Conservation (phyloP, 1,140 invertebrate species). For the Eumaeus atala region DNA sequence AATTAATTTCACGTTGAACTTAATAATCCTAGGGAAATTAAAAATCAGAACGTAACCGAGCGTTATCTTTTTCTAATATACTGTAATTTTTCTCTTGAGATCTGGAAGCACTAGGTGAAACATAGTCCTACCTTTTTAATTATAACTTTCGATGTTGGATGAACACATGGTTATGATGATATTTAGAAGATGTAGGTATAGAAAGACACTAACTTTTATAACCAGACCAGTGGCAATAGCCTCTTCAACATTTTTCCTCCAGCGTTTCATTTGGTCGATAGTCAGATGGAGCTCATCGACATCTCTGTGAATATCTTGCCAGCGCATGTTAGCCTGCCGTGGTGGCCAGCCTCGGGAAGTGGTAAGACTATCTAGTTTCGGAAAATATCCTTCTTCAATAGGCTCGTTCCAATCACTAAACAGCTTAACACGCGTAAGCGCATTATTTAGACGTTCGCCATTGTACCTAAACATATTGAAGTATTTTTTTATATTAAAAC, state of each 20-base stretch:
- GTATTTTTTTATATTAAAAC: no score
- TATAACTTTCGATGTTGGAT: no score
- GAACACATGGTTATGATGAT: no score
- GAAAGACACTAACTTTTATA: conserved; percentile 27
- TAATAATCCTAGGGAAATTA: no score
- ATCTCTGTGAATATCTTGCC: conserved; percentile 72
- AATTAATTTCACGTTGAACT: no score
- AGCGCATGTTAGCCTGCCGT: conserved; percentile 65
- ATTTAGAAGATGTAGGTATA: no score
- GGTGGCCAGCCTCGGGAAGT: conserved; percentile 74
- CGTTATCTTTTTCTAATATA: no score
- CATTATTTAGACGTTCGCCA: conserved; percentile 75
- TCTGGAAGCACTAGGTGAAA: no score
- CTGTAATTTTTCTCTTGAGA: no score
- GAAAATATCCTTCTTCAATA: conserved; percentile 76
- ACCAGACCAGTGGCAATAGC: conserved; percentile 76
- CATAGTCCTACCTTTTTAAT: no score
- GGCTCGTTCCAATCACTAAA: conserved; percentile 73
- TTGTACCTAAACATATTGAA: conserved; percentile 77
- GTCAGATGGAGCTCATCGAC: conserved; percentile 74
- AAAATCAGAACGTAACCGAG: no score
- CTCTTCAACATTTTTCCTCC: conserved; percentile 76
- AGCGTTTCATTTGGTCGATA: conserved; percentile 75
- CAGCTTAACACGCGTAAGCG: conserved; percentile 67
- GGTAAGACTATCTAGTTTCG: conserved; percentile 76